A percentile compares a stretch with the other conserved stretches of the same genome.
phyloP scores from a whole-genome alignment of 2,888 invertebrate genomes.

The Xestoiulus laeticollis region DNA sequence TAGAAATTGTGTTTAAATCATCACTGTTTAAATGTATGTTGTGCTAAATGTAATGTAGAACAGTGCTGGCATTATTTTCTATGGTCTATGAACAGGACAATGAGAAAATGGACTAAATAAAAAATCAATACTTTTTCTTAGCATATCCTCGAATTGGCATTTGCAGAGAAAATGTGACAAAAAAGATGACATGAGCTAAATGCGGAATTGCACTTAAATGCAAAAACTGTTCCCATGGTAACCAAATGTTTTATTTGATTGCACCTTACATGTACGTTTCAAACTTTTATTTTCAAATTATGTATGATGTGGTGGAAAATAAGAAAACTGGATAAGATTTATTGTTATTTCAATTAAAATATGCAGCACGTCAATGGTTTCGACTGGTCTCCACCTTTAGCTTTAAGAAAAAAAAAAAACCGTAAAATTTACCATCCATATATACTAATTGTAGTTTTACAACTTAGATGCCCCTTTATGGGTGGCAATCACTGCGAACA shows the following conservation, averaged over 20 bases:
- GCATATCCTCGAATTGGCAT: background rate
- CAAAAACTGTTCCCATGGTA: conserved; percentile 8
- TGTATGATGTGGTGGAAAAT: background rate
- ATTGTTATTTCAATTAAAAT: background rate
- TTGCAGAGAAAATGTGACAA: background rate
- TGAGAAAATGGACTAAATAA: background rate
- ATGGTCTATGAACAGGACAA: background rate
- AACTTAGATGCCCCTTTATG: no score
- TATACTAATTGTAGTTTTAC: no score
- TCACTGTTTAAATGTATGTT: no score
- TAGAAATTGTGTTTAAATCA: no score
- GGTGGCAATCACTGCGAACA: no score
- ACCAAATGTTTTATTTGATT: background rate
- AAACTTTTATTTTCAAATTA: background rate
- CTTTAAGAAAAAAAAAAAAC: no score
- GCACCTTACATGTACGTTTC: no score
- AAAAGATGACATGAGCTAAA: conserved; percentile 15
- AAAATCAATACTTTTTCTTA: conserved; percentile 7
- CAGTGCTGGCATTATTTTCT: background rate
- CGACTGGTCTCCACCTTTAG: no score
- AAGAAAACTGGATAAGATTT: background rate
- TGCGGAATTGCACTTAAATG: background rate
- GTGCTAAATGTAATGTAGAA: background rate
- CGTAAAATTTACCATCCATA: no score
- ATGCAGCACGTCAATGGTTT: no score